phyloP scores from a whole-genome alignment of 2,797 vertebrate species.

The Betta splendens region DNA sequence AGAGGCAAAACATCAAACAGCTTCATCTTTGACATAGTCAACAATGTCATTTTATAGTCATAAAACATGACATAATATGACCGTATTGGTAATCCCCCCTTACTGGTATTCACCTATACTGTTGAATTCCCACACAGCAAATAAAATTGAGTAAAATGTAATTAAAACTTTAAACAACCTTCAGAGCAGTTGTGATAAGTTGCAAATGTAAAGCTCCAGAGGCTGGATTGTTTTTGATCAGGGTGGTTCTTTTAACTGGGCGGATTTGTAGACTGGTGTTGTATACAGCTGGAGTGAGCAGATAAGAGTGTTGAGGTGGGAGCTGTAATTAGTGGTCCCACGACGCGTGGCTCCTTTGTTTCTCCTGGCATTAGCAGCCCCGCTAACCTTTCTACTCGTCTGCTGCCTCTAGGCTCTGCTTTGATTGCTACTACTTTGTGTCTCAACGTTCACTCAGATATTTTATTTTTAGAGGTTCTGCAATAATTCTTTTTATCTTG shows the following conservation, averaged over 20 bases:
- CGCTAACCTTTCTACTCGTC: conserved; percentile 42
- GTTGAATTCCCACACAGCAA: conserved; percentile 32
- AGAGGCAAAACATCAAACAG: not conserved
- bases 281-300: conserved; percentile 61
- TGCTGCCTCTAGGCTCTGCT: conserved; percentile 22
- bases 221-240: conserved; percentile 44
- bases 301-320: conserved; percentile 54
- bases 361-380: conserved; percentile 28
- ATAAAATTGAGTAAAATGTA: conserved; percentile 15
- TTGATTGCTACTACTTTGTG: conserved; percentile 30
- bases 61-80: not conserved
- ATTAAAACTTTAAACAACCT: conserved; percentile 27
- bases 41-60: not conserved
- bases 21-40: not conserved
- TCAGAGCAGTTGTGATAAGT: conserved; percentile 19
- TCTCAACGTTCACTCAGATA: conserved; percentile 34
- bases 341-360: conserved; percentile 55
- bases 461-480: conserved; percentile 12
- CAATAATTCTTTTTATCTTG: conserved; percentile 23
- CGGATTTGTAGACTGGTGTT: conserved; percentile 23
- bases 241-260: conserved; percentile 45
- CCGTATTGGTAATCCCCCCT: conserved; percentile 11
- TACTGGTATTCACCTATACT: conserved; percentile 6
- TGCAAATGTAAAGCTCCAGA: conserved; percentile 1
- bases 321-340: conserved; percentile 51